Conservation (phyloP, 1,140 invertebrate species). For the Euwallacea similis region DNA sequence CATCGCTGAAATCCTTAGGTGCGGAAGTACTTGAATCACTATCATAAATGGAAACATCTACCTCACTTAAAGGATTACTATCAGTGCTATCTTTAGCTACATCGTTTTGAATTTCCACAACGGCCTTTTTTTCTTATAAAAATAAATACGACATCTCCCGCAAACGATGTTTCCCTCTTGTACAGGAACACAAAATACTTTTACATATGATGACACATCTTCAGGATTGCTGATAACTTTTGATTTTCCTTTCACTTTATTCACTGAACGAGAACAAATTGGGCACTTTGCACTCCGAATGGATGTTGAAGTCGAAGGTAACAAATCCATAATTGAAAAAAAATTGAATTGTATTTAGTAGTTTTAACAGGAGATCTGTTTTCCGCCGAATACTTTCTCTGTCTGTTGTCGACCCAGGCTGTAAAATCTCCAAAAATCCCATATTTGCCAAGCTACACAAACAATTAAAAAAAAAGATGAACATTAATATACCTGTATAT, state of each 20-base stretch:
- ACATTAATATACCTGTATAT: too few relatives aligned
- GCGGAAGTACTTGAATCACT: neutral
- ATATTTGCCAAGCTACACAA: too few relatives aligned
- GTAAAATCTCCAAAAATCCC: too few relatives aligned
- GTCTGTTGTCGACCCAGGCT: too few relatives aligned
- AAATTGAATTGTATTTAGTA: neutral
- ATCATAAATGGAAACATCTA: neutral
- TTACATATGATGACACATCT: conserved; percentile 4
- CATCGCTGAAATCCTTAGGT: neutral
- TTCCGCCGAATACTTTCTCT: too few relatives aligned
- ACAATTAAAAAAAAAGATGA: too few relatives aligned
- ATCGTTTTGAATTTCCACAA: neutral
- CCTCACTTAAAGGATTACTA: neutral
- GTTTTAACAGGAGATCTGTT: too few relatives aligned
- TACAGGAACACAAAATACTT: conserved; percentile 1
- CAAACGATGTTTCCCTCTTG: neutral
- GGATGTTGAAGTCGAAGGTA: conserved; percentile 3
- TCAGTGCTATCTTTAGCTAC: neutral
- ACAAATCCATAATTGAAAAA: neutral
- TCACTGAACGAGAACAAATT: conserved; percentile 2
- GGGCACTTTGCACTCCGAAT: neutral
- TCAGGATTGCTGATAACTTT: conserved; percentile 3
- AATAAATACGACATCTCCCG: conserved; percentile 1
- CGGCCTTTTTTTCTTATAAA: conserved; percentile 1
- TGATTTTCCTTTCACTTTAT: conserved; percentile 6